Percentiles rank a stretch among this genome's conserved stretches.
These are phyloP conservation scores for Ennomos fuscantarius DNA, from an alignment of 2,888 invertebrate species.

Conservation along the genomic window DNA sequence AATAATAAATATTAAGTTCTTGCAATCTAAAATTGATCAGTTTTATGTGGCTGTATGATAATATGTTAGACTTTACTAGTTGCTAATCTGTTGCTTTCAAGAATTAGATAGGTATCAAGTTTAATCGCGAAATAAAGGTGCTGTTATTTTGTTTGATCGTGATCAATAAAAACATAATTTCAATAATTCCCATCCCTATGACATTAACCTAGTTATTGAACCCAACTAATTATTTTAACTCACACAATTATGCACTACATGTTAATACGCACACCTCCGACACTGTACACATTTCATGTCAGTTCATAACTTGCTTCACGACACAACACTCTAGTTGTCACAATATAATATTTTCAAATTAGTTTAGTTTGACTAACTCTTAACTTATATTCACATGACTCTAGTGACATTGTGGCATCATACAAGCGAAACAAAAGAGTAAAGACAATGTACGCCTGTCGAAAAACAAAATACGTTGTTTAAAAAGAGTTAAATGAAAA, in stretches of 20 bases:
- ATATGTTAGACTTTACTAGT: too few relatives aligned
- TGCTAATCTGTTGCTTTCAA: too few relatives aligned
- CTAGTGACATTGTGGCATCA: not conserved
- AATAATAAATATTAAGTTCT: too few relatives aligned
- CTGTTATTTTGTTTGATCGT: too few relatives aligned
- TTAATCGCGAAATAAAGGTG: too few relatives aligned
- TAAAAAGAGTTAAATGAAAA: not conserved
- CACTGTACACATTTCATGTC: slow-evolving; percentile 45
- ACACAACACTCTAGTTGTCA: slow-evolving; percentile 48
- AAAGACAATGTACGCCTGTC: not conserved
- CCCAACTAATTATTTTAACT: slow-evolving; percentile 65
- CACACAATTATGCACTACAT: slow-evolving; percentile 46
- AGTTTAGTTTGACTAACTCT: not conserved
- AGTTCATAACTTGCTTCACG: slow-evolving; percentile 56
- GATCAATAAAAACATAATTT: not conserved
- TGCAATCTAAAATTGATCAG: too few relatives aligned
- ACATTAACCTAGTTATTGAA: slow-evolving; percentile 55
- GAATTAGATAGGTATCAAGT: too few relatives aligned
- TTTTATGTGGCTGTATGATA: too few relatives aligned
- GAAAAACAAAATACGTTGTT: too few relatives aligned
- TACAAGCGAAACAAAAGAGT: not conserved
- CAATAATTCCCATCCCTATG: slow-evolving; percentile 13
- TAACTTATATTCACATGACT: not conserved
- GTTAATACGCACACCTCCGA: slow-evolving; percentile 32
- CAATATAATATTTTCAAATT: slow-evolving; percentile 8